Evolutionary conservation across 2,888 invertebrate species (phyloP), one percentile per base, ranked within the genome.

Genomic region (Bhutanitis thaidina): DNA sequence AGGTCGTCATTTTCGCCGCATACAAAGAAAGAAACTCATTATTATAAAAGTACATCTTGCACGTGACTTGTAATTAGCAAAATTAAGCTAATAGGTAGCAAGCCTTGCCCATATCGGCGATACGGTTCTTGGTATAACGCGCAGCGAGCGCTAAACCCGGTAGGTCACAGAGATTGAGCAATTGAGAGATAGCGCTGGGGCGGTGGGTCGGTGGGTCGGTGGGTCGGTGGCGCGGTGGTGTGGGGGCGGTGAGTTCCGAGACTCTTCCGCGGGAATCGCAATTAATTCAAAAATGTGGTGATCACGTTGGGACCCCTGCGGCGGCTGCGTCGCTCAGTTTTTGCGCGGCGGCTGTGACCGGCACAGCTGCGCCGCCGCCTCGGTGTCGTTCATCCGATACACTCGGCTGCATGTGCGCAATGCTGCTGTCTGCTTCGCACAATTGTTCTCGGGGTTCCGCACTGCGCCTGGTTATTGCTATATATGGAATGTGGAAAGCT

Each of bases 291-390:
- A 52, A 56, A 56, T 54, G 57, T 46, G 59, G 45, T 34, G 27
- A 37, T 29, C 29, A 38, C 41, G 43, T 38, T 34, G 30, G 15
- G 38, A 43, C 48, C 48, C 34, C 48, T 47, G 52, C 27, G 46
- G n/a, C 34, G 34, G 34, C 34, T 34, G 43, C 52, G 43, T 41
- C 32, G 50, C 27, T 30, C 41, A 38, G 38, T 52, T 52, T 52
- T 73, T 70, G 68, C 69, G 69, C 71, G 34, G 7, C 3, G n/a
- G 34, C 67, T 63, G 13, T 27, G 44, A 44, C 35, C 61, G 55
- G 55, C 40, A 51, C 52, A 49, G 40, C 27, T 36, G 39, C 37
- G 35, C 3, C 34, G 12, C 3, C 5, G 32, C 4, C 32, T 12
- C 32, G 32, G 32, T 34, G 12, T 34, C 12, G 20, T 16, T 36